Base-by-base conservation (phyloP, 2,797 vertebrate genomes). In the Sebastolobus alascanus region DNA sequence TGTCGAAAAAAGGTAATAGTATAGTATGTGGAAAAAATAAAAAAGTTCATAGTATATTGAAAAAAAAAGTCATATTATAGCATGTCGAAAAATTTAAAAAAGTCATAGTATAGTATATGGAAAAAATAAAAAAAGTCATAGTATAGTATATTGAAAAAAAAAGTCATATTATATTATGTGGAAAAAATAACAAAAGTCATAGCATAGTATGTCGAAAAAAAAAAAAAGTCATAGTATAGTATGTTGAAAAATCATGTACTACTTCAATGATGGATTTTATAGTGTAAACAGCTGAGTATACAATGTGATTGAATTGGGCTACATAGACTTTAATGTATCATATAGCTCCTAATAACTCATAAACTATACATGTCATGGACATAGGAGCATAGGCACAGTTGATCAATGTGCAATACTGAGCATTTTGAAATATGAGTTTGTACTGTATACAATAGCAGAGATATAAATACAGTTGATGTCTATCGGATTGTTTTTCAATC, bases 391-490 rank as follows among this genome's bases (percentile, higher is more conserved):
- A 46, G 43, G 70, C 79, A 81, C 82, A 85, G 80, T 60, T 16
- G 68, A 75, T 75, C 60, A 31, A 58, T 71, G 84, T 84, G 75
- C 80, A 89, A 75, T 80, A 82, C 77, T 76, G 82, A 81, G 75
- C 75, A 79, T 82, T 79, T 69, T 75, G 67, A 68, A 73, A 65
- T 50, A 88, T 60, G 72, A 84, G 73, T 73, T 75, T 76, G 43
- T 72, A 69, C 77, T 61, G 89, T 79, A 67, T 74, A 90, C 83
- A 86, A 79, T 65, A 81, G 83, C 90, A 83, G 85, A 88, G 65
- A 84, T 87, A 89, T 91, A 90, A 89, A 91, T 90, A 91, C 87
- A 91, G 75, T 70, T 14, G 69, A 46, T 68, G 79, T 89, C 88
- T 90, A 87, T 75, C 70, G 84, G 81, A 84, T 72, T 79, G 73